Percentiles rank a stretch among this genome's conserved stretches.
Conservation (phyloP, 2,797 vertebrate genomes). For the Neostethus bicornis region DNA sequence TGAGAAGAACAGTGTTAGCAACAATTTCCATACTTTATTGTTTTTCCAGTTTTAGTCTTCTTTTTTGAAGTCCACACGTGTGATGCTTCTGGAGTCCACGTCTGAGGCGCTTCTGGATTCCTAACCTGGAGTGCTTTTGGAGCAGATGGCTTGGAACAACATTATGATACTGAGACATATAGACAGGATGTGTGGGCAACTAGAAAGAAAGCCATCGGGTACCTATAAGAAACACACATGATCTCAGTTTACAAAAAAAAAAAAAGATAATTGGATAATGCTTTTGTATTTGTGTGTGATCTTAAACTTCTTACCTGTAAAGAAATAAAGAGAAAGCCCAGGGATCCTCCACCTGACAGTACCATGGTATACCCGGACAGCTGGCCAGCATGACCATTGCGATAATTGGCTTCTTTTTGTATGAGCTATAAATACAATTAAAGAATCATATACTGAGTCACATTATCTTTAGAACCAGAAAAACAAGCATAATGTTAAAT, state of each 20-base stretch:
- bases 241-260: neutral
- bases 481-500: neutral
- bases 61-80: too few relatives aligned
- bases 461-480: neutral
- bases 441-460: neutral
- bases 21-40: neutral
- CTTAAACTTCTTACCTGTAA: conserved; percentile 76
- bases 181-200: conserved; percentile 71
- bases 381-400: conserved; percentile 82
- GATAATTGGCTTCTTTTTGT: conserved; percentile 81
- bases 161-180: conserved; percentile 81
- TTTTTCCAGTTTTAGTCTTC: conserved; percentile 47
- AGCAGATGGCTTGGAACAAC: conserved; percentile 79
- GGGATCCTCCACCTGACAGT: conserved; percentile 78
- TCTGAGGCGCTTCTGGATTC: too few relatives aligned
- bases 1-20: neutral
- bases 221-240: conserved; percentile 70
- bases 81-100: too few relatives aligned
- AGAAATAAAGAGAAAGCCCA: conserved; percentile 78
- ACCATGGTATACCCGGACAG: conserved; percentile 81
- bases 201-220: conserved; percentile 67
- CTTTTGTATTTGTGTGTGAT: neutral
- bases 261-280: neutral
- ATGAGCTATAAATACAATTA: conserved; percentile 74
- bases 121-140: too few relatives aligned